Conservation (phyloP, 2,113 vertebrate genomes). For the Tautogolabrus adspersus region DNA sequence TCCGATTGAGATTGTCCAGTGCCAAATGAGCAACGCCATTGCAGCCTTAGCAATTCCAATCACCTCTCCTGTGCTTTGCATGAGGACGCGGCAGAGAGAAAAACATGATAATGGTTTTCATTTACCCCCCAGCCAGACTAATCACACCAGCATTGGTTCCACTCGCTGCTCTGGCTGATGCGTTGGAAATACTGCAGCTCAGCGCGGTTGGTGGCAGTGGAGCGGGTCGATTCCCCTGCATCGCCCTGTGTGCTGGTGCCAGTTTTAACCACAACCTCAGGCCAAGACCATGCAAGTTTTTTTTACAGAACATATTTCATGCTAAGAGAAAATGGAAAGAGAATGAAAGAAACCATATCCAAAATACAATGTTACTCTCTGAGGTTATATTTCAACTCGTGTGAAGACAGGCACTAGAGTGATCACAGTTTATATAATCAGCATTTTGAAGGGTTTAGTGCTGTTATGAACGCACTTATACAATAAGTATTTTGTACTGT, state of each 20-base stretch:
- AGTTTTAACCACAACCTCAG: constrained; percentile 35
- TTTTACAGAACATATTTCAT: constrained; percentile 24
- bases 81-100: constrained; percentile 72
- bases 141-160: constrained; percentile 79
- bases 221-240: constrained; percentile 42
- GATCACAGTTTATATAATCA: too few species aligned
- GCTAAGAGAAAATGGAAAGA: constrained; percentile 13
- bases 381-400: background rate
- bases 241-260: constrained; percentile 21
- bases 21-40: constrained; percentile 52
- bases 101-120: constrained; percentile 83
- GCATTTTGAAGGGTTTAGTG: too few species aligned
- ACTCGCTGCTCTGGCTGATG: constrained; percentile 73
- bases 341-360: background rate
- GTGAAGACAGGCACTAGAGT: too few species aligned
- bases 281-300: constrained; percentile 23
- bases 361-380: background rate
- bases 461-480: too few species aligned
- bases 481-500: too few species aligned
- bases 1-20: constrained; percentile 59
- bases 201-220: constrained; percentile 49
- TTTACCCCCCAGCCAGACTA: constrained; percentile 82
- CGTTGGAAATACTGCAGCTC: constrained; percentile 64
- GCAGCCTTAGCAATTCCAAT: constrained; percentile 72
- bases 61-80: constrained; percentile 69